phyloP scores from a whole-genome alignment of 2,113 vertebrate species.

The Acrocephalus kingi region DNA sequence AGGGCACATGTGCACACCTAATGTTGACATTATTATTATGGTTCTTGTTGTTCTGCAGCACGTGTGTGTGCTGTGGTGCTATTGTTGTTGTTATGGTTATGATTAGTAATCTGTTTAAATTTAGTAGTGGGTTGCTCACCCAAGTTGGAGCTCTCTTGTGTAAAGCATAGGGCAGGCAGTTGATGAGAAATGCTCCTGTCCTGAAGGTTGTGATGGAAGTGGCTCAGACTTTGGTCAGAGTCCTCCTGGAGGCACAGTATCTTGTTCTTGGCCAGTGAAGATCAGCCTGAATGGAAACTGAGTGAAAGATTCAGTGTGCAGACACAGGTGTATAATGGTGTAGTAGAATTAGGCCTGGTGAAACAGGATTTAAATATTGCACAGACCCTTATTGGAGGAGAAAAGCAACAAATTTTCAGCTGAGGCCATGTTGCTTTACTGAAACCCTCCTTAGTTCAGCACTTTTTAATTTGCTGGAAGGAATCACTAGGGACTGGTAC shows the following conservation, averaged over 20 bases:
- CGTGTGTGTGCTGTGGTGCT: background rate
- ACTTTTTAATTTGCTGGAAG: background rate
- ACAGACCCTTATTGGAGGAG: background rate
- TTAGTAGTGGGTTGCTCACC: background rate
- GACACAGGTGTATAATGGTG: background rate
- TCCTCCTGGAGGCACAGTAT: background rate
- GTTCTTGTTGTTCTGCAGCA: background rate
- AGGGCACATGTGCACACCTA: background rate
- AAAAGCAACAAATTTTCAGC: background rate
- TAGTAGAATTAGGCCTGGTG: background rate
- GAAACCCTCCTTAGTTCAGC: conserved; percentile 6
- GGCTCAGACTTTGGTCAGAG: background rate
- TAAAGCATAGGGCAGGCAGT: background rate
- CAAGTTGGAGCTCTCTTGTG: background rate
- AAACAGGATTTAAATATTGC: background rate
- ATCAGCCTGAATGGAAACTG: background rate
- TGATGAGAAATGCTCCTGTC: background rate
- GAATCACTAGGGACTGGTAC: background rate
- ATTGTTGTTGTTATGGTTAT: background rate
- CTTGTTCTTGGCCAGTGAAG: background rate
- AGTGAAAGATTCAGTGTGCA: background rate
- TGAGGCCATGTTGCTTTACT: background rate
- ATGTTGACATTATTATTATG: background rate
- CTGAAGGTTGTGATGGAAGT: background rate
- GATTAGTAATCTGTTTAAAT: background rate